Conservation (phyloP, 1,140 invertebrate genomes). For the Centruroides sculpturatus region DNA sequence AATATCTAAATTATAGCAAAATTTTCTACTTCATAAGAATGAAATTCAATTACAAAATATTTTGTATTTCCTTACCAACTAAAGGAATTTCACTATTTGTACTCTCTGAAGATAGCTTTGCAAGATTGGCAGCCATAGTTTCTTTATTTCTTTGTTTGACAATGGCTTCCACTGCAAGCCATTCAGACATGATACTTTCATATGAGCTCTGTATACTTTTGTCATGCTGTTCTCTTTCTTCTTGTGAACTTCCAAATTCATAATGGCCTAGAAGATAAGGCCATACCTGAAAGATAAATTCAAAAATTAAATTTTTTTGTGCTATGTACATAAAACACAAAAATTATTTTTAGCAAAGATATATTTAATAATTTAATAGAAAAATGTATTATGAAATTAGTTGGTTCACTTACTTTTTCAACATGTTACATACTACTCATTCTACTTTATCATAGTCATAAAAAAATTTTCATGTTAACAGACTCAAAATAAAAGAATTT, state of each 20-base stretch:
- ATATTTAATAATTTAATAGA: no score
- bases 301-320: neutral
- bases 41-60: neutral
- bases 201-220: constrained; percentile 50
- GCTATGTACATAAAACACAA: no score
- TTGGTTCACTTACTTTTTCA: no score
- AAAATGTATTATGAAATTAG: no score
- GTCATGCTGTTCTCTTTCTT: constrained; percentile 53
- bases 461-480: no score
- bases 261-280: constrained; percentile 80
- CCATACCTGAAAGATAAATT: constrained; percentile 47
- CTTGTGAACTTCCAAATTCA: constrained; percentile 53
- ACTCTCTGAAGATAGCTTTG: constrained; percentile 40
- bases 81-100: constrained; percentile 32
- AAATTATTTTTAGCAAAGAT: no score
- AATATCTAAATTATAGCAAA: no score
- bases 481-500: no score
- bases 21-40: no score
- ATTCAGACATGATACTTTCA: constrained; percentile 83
- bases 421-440: no score
- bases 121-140: constrained; percentile 42
- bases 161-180: constrained; percentile 84
- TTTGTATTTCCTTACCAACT: constrained; percentile 22
- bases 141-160: constrained; percentile 68
- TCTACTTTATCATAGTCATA: no score